Evolutionary conservation across 2,888 invertebrate genomes (phyloP), one percentile per base, ranked within the genome.

Genomic region (Incurvaria masculella): DNA sequence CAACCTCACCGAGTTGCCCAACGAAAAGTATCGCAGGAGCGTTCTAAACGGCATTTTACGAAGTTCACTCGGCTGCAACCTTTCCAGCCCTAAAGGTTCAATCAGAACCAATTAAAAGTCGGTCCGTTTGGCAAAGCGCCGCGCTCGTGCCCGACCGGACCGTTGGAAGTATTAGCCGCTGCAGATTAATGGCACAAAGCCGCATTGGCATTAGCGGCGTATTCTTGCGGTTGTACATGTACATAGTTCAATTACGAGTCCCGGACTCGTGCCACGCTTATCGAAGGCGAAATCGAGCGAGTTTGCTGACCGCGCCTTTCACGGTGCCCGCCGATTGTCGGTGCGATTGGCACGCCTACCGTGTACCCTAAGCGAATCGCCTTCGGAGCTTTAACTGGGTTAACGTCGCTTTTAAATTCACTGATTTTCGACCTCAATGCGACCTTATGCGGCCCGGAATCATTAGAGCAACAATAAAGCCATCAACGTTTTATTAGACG

Each of bases 271-370:
- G 59, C 49, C 59, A 51, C 57, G 58, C 61, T 64, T 72, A 70
- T 70, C 67, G 64, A 67, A 65, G 65, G 65, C 66, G 60, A 66
- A 63, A 68, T 69, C 66, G 61, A 62, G 54, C 60, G 49, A 57
- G 62, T 65, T 62, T 42, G 21, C 42, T 62, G 66, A 66, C 66
- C 65, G 61, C 61, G 64, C 72, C 72, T 72, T 73, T 72, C 71
- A 67, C 73, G 59, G 63, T 56, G 62, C 61, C 60, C 58, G 57
- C 53, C 41, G 46, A 39, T 45, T 45, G 27, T 43, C 17, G 11
- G 27, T 4, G 40, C 42, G 39, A 21, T 47, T 46, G 54, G 56
- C 65, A 62, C 65, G 61, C 67, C 68, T 60, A 61, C 60, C 61
- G 60, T 61, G 63, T 65, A 60, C 62, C 56, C 57, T 53, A 57